A percentile compares a stretch with the other conserved stretches of the same genome.
phyloP scores from a whole-genome alignment of 2,113 vertebrate genomes.

The Poicephalus meyeri region DNA sequence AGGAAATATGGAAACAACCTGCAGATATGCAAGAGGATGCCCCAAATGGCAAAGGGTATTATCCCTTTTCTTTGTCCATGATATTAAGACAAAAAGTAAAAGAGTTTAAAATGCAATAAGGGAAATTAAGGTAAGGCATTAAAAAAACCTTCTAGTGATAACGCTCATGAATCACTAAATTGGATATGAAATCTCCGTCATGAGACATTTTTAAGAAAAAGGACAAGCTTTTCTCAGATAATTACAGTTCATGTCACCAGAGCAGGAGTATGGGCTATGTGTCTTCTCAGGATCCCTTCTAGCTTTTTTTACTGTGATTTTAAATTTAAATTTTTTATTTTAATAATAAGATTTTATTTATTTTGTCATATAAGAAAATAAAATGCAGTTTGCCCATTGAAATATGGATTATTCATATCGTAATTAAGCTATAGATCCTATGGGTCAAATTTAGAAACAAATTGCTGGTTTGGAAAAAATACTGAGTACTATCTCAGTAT shows the following conservation, averaged over 20 bases:
- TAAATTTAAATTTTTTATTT: neutral
- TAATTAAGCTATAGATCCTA: neutral
- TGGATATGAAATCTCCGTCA: neutral
- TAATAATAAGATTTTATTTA: neutral
- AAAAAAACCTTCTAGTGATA: neutral
- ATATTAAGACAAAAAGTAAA: neutral
- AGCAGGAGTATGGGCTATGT: neutral
- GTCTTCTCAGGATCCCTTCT: neutral
- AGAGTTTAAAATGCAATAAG: neutral
- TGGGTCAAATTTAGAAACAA: conserved; percentile 14
- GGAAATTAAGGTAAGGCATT: neutral
- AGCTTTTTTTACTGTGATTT: neutral
- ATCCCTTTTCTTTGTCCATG: neutral
- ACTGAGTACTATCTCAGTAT: neutral
- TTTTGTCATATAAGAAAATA: neutral
- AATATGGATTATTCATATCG: neutral
- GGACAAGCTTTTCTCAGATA: neutral
- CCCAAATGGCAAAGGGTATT: neutral
- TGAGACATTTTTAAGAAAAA: neutral
- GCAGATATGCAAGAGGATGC: neutral
- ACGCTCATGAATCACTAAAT: neutral
- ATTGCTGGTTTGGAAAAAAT: neutral
- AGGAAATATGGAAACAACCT: neutral
- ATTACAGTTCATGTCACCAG: neutral
- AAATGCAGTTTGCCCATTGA: neutral